Percentiles rank a stretch among this genome's conserved stretches.
phyloP scores from a whole-genome alignment of 2,888 invertebrate genomes.

The Drosophila imparisetae region DNA sequence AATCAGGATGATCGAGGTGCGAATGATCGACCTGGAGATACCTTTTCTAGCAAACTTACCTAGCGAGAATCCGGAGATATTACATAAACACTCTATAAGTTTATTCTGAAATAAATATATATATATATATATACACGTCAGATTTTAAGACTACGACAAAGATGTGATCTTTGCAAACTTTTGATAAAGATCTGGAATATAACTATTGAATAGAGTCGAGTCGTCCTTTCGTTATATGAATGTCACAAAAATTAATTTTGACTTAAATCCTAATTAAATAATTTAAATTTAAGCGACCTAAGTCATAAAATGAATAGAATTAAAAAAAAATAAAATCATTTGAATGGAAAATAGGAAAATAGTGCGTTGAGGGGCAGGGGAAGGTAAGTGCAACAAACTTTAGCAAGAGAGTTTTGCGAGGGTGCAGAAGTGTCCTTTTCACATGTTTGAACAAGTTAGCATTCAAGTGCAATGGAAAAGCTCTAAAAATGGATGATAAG shows the following conservation, averaged over 20 bases:
- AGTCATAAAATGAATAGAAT: slow-evolving; percentile 63
- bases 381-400: slow-evolving; percentile 15
- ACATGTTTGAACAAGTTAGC: slow-evolving; percentile 13
- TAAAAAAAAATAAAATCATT: slow-evolving; percentile 19
- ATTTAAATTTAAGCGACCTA: slow-evolving; percentile 54
- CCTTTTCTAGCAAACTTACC: background rate
- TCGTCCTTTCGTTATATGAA: background rate
- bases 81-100: background rate
- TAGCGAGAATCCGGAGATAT: background rate
- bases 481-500: background rate
- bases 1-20: background rate
- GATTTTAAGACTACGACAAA: background rate
- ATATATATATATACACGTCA: background rate
- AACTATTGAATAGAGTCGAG: background rate
- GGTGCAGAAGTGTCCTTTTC: background rate
- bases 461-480: slow-evolving; percentile 18
- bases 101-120: background rate
- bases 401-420: background rate
- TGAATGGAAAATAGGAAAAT: slow-evolving; percentile 46
- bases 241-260: no score
- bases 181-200: background rate
- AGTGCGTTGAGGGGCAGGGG: background rate
- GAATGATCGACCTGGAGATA: background rate
- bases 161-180: background rate
- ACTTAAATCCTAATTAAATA: no score